Base-by-base conservation (phyloP, 2,113 vertebrate genomes). In the Meleagris gallopavo region DNA sequence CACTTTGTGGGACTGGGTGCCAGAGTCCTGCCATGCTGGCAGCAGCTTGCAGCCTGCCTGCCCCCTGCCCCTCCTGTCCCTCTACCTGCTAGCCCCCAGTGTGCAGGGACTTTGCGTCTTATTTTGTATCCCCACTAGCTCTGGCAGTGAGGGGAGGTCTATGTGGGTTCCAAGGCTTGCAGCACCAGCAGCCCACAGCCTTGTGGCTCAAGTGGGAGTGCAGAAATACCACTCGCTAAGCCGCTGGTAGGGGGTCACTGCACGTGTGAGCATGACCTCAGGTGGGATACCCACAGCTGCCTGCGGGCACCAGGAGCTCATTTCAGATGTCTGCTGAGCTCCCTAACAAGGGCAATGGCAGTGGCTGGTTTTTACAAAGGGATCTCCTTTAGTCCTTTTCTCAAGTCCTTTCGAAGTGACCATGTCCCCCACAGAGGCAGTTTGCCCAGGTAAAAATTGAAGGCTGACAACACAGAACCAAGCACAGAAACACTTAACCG, bases 391-490 rank as follows among this genome's bases (percentile, higher is more conserved):
- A 43, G 65, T 67, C 52, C 52, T 89, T 86, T 89, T 79, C 71
- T 89, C 20, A 92, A 69, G 55, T 50, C 34, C 61, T 77, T 88
- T 32, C 90, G 57, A 90, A 94, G 93, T 76, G 86, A 40, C 4
- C 8, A 9, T 65, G 36, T 54, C 57, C 60, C 67, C 89, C 71
- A 79, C 81, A 89, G 70, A 70, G 62, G 58, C 71, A 32, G 22
- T 69, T 79, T 89, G 54, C 72, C 62, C 81, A 82, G 86, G 81
- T 92, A 30, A 79, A 78, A 48, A 69, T 30, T 9, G 32, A 27
- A 54, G 1, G 3, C 62, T 94, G 84, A 79, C 74, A 76, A 60
- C 40, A 30, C 24, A 75, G 34, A 89, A 79, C 32, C 19, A 62
- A 90, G 69, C 8, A n/a, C 54, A 77, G 77, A 87, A 85, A 58